Evolutionary conservation across 2,888 invertebrate species (phyloP), one percentile per base, ranked within the genome.

Genomic region (Drosophila tripunctata): DNA sequence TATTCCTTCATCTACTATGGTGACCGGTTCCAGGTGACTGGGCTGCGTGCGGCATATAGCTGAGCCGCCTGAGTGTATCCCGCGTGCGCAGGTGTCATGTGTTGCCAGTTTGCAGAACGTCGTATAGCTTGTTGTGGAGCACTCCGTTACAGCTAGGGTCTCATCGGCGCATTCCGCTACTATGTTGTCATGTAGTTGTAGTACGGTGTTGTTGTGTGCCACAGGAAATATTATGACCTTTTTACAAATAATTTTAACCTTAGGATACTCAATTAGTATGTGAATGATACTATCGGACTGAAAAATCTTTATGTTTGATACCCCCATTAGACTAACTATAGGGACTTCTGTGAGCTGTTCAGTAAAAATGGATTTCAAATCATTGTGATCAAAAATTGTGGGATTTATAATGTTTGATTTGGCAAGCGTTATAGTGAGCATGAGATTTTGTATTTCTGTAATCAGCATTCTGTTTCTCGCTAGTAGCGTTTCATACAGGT

Each of bases 221-320:
- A 36, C 17, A 3, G 17, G 35, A 10, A 8, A 50, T 3, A 48
- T 48, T 5, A 22, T 36, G 7, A 48, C 22, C 24, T 27, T 36
- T 8, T 48, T 36, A 21, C 40, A 41, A 21, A 22, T 8, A 40
- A 41, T 5, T 22, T 22, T 47, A 33, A 47, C 15, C n/a, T 12
- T 50, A 38, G 50, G 19, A 3, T 50, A 51, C 10, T 19, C 43
- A 10, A 43, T 52, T n/a, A 52, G 4, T 12, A 43, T 31, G 22
- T 35, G 17, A 6, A 43, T 2, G 1, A 21, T 8, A 2, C 43
- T 24, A n/a, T 17, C 12, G 15, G 24, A 52, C 17, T 43, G 43
- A 0, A 54, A 12, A n/a, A 54, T 14, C 8, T 43, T 54, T 17
- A 54, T 43, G 0, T 33, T 22, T 2, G 24, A 35, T 5, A 21